Base-by-base conservation (phyloP, 1,140 invertebrate species). In the Cotesia glomerata region DNA sequence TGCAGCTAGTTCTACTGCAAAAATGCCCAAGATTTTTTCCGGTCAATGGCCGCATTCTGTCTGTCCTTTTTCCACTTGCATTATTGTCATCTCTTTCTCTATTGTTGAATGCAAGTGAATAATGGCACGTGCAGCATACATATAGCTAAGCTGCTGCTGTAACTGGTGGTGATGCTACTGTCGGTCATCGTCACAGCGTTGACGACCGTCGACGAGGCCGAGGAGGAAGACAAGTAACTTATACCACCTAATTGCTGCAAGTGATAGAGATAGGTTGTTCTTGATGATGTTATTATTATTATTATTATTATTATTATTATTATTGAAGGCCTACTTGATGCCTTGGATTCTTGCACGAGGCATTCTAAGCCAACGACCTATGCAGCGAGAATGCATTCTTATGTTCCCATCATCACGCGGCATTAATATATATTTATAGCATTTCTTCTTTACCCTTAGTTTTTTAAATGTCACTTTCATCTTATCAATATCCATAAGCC, bases 11-110 rank as follows among this genome's bases (percentile, higher is more conserved):
- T 51, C 65, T 56, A 69, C 72, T 68, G 69, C 63, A 76, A 74
- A 74, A 70, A 74, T 72, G 49, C 32, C 62, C 71, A 71, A 65
- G 69, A 74, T 77, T 77, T 77, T 74, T 75, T 52, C 49, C 72
- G 75, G 77, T 77, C 77, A 78, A 75, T 35, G 77, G 73, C 77
- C 77, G 77, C 72, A 72, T 72, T 72, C 8, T 72, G 26, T 54
- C 32, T 14, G 18, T 51, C 45, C 63, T 59, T 7, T 45, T 45
- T 45, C 7, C 39, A 45, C 39, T 45, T 45, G 39, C 39, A 45
- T 45, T 45, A 45, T 45, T 45, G 39, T 45, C 35, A 34, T 63
- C 61, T 18, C 51, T 45, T 69, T 13, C 69, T 68, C 64, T 64
- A 11, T 67, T 65, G 63, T 67, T 49, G 49, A 45, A 45, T 45